phyloP scores from a whole-genome alignment of 2,797 vertebrate species.

The Falco concolor region DNA sequence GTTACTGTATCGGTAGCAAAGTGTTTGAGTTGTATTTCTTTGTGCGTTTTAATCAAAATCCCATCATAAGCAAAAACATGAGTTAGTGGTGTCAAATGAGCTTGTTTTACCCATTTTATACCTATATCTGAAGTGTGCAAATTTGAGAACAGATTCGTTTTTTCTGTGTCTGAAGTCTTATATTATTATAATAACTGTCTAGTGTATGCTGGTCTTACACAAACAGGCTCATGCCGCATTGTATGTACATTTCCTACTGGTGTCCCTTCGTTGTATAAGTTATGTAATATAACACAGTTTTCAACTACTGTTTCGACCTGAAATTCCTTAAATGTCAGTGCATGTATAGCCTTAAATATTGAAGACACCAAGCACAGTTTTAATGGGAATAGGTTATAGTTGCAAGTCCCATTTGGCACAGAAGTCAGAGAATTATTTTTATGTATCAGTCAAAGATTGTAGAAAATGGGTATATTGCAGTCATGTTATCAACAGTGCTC shows the following conservation, averaged over 20 bases:
- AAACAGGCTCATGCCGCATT: not conserved
- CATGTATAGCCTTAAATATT: slow-evolving; percentile 50
- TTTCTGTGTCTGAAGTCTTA: not conserved
- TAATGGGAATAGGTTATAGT: not conserved
- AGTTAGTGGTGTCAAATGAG: not conserved
- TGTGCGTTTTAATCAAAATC: slow-evolving; percentile 33
- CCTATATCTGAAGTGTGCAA: not conserved
- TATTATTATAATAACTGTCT: not conserved
- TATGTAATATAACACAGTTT: not conserved
- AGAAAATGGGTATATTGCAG: slow-evolving; percentile 27
- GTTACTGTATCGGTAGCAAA: not conserved
- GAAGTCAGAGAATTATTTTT: slow-evolving; percentile 60
- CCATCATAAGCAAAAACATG: not conserved
- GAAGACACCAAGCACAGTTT: slow-evolving; percentile 36
- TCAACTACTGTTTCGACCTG: not conserved
- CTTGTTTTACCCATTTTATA: not conserved
- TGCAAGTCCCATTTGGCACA: slow-evolving; percentile 46
- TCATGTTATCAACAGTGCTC: slow-evolving; percentile 23
- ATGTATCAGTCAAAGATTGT: slow-evolving; percentile 28
- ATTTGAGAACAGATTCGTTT: not conserved
- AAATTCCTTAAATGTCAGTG: slow-evolving; percentile 35
- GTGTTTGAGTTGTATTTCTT: slow-evolving; percentile 37
- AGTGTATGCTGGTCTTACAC: not conserved
- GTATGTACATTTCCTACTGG: not conserved
- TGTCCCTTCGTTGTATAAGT: not conserved